These are phyloP conservation scores for Agrochola lychnidis DNA, from an alignment of 2,888 invertebrate genomes.

Conservation along the genomic window DNA sequence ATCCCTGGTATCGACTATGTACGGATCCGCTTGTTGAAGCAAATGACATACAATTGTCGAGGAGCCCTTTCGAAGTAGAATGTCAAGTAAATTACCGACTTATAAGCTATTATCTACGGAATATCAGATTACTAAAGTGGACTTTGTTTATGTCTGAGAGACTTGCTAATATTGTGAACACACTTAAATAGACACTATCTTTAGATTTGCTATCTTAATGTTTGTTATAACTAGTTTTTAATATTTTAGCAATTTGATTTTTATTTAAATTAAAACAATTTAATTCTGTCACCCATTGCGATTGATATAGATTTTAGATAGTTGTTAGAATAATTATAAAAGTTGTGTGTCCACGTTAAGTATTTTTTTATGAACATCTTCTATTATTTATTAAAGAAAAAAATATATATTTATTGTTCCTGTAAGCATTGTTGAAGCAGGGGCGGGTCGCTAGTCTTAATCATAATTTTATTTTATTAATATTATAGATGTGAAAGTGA, in stretches of 20 bases:
- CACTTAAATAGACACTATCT: conserved; percentile 4
- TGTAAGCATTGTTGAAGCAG: too few relatives aligned
- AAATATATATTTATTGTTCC: too few relatives aligned
- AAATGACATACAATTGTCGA: conserved; percentile 81
- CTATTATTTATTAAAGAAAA: too few relatives aligned
- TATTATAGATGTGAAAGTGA: too few relatives aligned
- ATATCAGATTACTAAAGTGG: conserved; percentile 66
- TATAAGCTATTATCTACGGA: conserved; percentile 75
- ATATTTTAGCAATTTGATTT: neutral
- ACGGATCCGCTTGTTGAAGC: conserved; percentile 59
- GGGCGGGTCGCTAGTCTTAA: too few relatives aligned
- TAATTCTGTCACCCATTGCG: too few relatives aligned
- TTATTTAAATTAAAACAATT: too few relatives aligned
- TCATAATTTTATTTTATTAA: too few relatives aligned
- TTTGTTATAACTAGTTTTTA: conserved; percentile 3
- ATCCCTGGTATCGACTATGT: conserved; percentile 42
- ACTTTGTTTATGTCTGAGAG: conserved; percentile 21
- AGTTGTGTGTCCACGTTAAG: too few relatives aligned
- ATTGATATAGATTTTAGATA: too few relatives aligned
- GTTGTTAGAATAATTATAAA: too few relatives aligned
- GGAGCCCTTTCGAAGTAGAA: conserved; percentile 80
- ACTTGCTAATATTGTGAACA: conserved; percentile 8
- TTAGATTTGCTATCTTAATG: conserved; percentile 17
- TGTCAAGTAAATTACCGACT: conserved; percentile 80
- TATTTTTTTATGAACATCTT: too few relatives aligned